Conservation (phyloP, 2,113 vertebrate genomes). For the Dascyllus trimaculatus region DNA sequence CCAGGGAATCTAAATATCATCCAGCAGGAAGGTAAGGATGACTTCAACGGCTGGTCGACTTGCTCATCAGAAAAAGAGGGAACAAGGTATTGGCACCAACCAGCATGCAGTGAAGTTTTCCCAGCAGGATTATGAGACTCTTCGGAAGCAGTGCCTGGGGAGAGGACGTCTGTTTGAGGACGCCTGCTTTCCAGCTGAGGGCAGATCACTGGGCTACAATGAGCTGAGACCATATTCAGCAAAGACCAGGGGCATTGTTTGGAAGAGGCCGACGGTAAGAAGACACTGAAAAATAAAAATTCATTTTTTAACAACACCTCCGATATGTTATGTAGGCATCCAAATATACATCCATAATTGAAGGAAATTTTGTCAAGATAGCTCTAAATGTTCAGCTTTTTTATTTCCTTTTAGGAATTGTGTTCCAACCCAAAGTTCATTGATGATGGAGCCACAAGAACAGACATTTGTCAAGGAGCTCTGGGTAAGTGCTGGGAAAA, state of each 20-base stretch:
- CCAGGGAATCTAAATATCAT: background rate
- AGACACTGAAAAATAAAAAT: background rate
- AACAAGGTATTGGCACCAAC: conserved; percentile 82
- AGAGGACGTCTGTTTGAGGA: conserved; percentile 88
- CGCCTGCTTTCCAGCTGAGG: conserved; percentile 86
- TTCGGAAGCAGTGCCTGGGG: conserved; percentile 84
- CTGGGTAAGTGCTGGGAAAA: conserved; percentile 83
- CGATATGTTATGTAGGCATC: background rate
- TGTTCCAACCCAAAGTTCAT: conserved; percentile 90
- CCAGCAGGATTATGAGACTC: conserved; percentile 87
- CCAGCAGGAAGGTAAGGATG: conserved; percentile 61
- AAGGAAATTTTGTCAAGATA: background rate
- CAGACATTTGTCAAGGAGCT: conserved; percentile 90
- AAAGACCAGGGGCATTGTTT: conserved; percentile 85
- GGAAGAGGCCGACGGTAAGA: conserved; percentile 89
- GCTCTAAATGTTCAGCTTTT: background rate
- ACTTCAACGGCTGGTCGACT: conserved; percentile 72
- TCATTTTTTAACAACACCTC: background rate
- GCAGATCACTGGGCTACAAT: conserved; percentile 86
- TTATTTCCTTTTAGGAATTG: conserved; percentile 85
- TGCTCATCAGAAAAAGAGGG: conserved; percentile 61
- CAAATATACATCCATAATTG: too few relatives aligned
- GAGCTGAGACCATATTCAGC: conserved; percentile 88
- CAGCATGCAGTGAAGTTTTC: conserved; percentile 85
- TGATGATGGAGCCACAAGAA: conserved; percentile 89